phyloP scores from a whole-genome alignment of 1,140 invertebrate genomes.

The Drosophila cardini region DNA sequence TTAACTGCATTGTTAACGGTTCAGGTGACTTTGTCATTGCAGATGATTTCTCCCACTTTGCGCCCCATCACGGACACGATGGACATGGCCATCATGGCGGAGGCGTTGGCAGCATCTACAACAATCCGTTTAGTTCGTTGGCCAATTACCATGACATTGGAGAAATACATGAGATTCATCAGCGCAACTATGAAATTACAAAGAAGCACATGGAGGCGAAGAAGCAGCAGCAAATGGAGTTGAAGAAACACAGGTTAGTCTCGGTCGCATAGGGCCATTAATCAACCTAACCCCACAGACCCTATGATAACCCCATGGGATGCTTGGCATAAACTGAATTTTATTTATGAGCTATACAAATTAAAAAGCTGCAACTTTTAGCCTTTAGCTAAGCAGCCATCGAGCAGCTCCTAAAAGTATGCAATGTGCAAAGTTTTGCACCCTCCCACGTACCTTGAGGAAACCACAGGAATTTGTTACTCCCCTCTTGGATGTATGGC shows the following conservation, averaged over 20 bases:
- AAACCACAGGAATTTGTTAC: slow-evolving; percentile 10
- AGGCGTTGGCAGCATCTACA: slow-evolving; percentile 64
- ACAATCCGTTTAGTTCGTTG: slow-evolving; percentile 79
- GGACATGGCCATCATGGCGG: slow-evolving; percentile 72
- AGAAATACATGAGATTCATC: slow-evolving; percentile 78
- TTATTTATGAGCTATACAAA: slow-evolving; percentile 72
- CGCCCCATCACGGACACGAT: slow-evolving; percentile 74
- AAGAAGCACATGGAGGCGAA: slow-evolving; percentile 75
- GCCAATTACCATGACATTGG: slow-evolving; percentile 80
- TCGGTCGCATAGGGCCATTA: slow-evolving; percentile 37
- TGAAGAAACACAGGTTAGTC: slow-evolving; percentile 80
- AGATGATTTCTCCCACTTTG: slow-evolving; percentile 80
- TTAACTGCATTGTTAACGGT: slow-evolving; percentile 54
- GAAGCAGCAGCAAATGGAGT: slow-evolving; percentile 76
- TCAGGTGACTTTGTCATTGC: slow-evolving; percentile 35
- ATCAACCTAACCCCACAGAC: slow-evolving; percentile 31
- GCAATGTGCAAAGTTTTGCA: slow-evolving; percentile 59
- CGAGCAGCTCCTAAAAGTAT: slow-evolving; percentile 24
- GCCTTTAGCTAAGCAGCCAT: slow-evolving; percentile 27
- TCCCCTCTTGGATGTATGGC: neutral
- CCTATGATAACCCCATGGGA: neutral
- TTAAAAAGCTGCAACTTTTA: slow-evolving; percentile 71
- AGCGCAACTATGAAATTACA: slow-evolving; percentile 75
- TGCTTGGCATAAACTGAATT: slow-evolving; percentile 41
- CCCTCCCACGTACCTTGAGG: neutral